phyloP scores from a whole-genome alignment of 2,797 vertebrate species.

The Coracias cyanogaster region DNA sequence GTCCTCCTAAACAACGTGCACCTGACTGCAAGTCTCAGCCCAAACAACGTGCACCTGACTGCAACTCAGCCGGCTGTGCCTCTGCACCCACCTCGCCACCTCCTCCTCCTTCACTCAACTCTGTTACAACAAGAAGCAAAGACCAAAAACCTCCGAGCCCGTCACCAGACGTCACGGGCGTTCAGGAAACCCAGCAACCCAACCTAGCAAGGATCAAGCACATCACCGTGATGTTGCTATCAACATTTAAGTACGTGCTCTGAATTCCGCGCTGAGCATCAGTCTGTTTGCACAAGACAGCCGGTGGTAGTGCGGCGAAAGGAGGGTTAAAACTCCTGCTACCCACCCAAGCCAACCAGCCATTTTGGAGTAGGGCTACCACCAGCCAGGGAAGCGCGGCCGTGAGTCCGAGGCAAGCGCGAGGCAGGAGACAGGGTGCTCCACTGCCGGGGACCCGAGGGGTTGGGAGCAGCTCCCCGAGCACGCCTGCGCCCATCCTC shows the following conservation, averaged over 20 bases:
- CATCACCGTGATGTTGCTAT: not conserved
- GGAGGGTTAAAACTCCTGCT: not conserved
- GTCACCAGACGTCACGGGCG: not conserved
- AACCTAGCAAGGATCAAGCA: not conserved
- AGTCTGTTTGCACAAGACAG: not conserved
- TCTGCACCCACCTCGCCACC: not conserved
- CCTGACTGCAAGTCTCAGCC: not conserved
- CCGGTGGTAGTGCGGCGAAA: rapidly evolving
- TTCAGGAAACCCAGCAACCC: not conserved
- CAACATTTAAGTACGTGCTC: not conserved
- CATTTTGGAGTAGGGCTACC: not conserved
- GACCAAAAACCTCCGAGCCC: not conserved
- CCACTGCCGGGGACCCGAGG: rapidly evolving
- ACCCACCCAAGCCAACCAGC: not conserved
- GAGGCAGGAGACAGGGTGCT: rapidly evolving
- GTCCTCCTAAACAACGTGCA: not conserved
- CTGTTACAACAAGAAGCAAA: not conserved
- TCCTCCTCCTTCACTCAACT: not conserved
- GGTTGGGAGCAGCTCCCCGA: not conserved
- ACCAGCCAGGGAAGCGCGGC: rapidly evolving
- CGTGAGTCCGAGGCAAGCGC: rapidly evolving
- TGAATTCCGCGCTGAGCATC: rapidly evolving
- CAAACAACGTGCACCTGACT: not conserved
- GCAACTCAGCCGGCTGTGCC: not conserved
- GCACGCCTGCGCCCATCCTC: not conserved